Evolutionary conservation across 2,113 vertebrate species (phyloP).

Genomic region (Amazona guildingii): DNA sequence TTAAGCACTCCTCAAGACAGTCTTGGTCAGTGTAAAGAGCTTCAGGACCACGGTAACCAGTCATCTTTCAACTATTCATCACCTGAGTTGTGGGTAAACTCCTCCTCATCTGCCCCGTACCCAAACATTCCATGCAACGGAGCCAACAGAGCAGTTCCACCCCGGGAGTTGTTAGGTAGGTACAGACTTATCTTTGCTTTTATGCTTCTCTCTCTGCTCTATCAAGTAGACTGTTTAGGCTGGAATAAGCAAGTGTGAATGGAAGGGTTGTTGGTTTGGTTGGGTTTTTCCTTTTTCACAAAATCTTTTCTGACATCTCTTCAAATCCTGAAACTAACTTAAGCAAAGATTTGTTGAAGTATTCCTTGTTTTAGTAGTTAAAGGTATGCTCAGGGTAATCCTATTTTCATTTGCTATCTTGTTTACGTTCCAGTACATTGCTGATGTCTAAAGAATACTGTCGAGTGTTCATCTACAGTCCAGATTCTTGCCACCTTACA

Average conservation of each 20-base stretch:
- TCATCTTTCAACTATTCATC: conserved; percentile 85
- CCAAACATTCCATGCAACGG: conserved; percentile 99
- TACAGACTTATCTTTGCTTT: neutral
- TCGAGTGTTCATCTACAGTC: neutral
- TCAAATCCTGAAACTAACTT: neutral
- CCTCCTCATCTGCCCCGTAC: conserved; percentile 84
- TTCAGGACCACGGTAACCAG: conserved; percentile 85
- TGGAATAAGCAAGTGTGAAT: neutral
- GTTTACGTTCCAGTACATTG: neutral
- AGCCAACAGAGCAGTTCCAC: conserved; percentile 84
- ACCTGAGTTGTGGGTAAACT: conserved; percentile 90
- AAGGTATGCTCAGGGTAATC: neutral
- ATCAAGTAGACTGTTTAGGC: neutral
- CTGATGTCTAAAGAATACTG: neutral
- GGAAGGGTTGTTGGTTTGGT: neutral
- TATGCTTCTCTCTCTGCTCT: neutral
- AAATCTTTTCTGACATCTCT: neutral
- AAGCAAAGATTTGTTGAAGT: neutral
- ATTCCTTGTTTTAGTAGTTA: neutral
- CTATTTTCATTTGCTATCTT: neutral
- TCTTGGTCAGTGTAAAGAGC: conserved; percentile 82
- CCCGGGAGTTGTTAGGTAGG: conserved; percentile 90
- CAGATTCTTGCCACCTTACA: neutral
- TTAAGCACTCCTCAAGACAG: conserved; percentile 80
- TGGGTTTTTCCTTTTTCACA: neutral